Percentiles rank a stretch among this genome's conserved stretches.
Evolutionary conservation across 2,888 invertebrate species (phyloP).

Genomic region (Orthonychiurus folsomi): DNA sequence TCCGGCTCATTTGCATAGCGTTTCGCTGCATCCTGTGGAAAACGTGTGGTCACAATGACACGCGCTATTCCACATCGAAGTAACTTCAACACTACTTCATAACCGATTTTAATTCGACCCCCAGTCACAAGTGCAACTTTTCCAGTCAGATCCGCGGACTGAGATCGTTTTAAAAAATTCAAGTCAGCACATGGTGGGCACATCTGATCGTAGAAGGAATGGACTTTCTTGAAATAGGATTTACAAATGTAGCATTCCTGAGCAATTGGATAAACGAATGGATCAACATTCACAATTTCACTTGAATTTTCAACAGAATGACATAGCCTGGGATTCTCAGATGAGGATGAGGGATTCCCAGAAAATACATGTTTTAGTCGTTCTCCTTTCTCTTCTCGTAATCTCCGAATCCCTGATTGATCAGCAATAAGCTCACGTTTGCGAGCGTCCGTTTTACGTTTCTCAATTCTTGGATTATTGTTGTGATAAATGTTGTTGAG

Average conservation of each 20-base stretch:
- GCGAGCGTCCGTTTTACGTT: no score
- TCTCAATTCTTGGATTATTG: neutral
- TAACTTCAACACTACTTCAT: conserved; percentile 19
- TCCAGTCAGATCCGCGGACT: conserved; percentile 13
- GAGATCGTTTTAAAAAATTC: conserved; percentile 11
- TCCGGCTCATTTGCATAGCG: conserved; percentile 18
- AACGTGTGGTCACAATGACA: conserved; percentile 22
- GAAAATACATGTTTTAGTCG: neutral
- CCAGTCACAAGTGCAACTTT: conserved; percentile 24
- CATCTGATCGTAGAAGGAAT: conserved; percentile 3
- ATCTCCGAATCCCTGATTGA: neutral
- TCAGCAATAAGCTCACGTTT: neutral
- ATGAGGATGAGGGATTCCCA: no score
- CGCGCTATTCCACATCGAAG: conserved; percentile 15
- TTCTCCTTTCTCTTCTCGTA: neutral
- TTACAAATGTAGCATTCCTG: conserved; percentile 7
- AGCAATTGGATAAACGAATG: neutral
- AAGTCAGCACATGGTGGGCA: conserved; percentile 8
- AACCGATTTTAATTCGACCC: conserved; percentile 28
- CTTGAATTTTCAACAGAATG: neutral
- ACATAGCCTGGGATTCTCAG: neutral
- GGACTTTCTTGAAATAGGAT: neutral
- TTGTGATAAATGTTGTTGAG: neutral
- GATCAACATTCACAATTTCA: neutral
- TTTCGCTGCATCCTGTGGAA: conserved; percentile 20